phyloP scores from a whole-genome alignment of 1,140 invertebrate species.

The Nasonia giraulti region DNA sequence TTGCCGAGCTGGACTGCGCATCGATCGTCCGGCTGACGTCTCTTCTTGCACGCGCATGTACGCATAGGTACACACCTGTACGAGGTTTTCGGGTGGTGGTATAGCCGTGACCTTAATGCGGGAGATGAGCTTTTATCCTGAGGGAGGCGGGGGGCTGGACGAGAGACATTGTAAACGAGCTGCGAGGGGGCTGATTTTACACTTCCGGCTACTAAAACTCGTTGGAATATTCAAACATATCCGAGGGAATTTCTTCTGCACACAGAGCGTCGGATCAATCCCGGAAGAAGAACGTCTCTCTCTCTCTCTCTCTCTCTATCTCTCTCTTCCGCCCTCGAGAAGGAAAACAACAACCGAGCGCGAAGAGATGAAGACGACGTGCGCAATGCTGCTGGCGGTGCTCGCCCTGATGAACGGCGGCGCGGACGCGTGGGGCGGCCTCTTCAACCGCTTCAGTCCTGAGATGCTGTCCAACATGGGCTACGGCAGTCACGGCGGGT shows the following conservation, averaged over 20 bases:
- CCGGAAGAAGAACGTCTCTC: no score
- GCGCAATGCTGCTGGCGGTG: constrained; percentile 60
- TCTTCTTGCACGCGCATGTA: neutral
- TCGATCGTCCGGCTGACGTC: neutral
- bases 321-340: neutral
- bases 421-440: constrained; percentile 83
- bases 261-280: no score
- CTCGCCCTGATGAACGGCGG: constrained; percentile 62
- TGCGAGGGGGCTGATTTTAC: no score
- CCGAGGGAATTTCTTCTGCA: no score
- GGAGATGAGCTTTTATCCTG: no score
- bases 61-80: neutral
- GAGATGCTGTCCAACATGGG: constrained; percentile 88
- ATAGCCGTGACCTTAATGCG: neutral
- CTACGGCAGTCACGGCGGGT: constrained; percentile 80
- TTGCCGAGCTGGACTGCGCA: neutral
- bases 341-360: neutral
- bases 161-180: no score
- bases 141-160: no score
- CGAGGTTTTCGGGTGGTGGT: neutral
- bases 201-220: no score
- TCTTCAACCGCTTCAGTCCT: constrained; percentile 89
- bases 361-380: constrained; percentile 56
- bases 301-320: no score
- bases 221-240: no score